Base-by-base conservation (phyloP, 2,113 vertebrate genomes). In the Cichladusa arquata region DNA sequence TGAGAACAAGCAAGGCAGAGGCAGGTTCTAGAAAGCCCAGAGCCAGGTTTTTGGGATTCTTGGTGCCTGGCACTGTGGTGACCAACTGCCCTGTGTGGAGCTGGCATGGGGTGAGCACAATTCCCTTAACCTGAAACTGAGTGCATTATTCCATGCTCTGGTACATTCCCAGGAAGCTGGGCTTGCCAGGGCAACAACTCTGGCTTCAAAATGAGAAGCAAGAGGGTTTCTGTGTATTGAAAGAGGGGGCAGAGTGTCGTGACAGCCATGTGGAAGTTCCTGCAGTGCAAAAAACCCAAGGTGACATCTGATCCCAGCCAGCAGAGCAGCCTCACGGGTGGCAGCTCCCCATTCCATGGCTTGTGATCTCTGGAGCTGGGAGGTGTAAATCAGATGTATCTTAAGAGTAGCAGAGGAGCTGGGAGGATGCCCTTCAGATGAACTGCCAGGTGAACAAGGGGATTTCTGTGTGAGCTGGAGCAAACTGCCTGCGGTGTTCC, bases 401-500 rank as follows among this genome's bases (percentile, higher is more conserved):
- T 44, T 33, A 26, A 24, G n/a, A 29, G 45, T 36, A 24, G 76
- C 36, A 33, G 53, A 8, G 10, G 38, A 48, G n/a, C n/a, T 77
- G 3, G 0, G 38, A 42, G 26, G 38, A 8, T 83, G 86, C 47
- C 47, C 56, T 66, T 61, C 12, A 9, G 51, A 24, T 88, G 56
- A 89, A 48, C 81, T 66, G 24, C 29, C 77, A 91, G 93, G 93
- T 95, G 60, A 74, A 96, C 73, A 96, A 96, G 93, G 85, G 45
- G 48, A 89, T 95, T 95, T 96, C 96, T 96, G 92, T 94, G 81
- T 84, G 92, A 91, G 83, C 77, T 53, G 19, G 48, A 95, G 81
- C 42, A 38, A 91, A 60, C 92, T 93, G 89, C 26, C 61, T 18
- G 19, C 23, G 65, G 44, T 65, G 58, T 90, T 91, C 93, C 29